phyloP scores from a whole-genome alignment of 2,797 vertebrate genomes.

The Microhierax caerulescens region DNA sequence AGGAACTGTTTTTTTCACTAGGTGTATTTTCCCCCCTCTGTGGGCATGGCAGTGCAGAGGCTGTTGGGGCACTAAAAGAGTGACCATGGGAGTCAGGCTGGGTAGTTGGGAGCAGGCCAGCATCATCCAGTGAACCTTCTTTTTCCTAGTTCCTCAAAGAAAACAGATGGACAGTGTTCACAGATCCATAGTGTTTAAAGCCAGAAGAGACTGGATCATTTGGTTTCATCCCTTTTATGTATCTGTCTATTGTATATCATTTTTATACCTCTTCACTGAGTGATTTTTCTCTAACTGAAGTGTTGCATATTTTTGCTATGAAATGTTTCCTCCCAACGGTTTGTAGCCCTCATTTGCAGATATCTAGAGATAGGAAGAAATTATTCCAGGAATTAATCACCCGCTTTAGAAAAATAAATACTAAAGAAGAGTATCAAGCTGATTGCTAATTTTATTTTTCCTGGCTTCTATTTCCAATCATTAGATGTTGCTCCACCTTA shows the following conservation, averaged over 20 bases:
- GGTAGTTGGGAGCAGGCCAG: background rate
- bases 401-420: background rate
- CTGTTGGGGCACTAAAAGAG: background rate
- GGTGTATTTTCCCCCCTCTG: background rate
- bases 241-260: background rate
- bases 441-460: conserved; percentile 64
- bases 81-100: background rate
- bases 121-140: background rate
- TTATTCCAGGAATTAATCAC: conserved; percentile 27
- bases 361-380: conserved; percentile 2
- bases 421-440: background rate
- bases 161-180: background rate
- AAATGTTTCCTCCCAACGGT: background rate
- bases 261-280: background rate
- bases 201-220: background rate
- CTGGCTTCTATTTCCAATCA: conserved; percentile 47
- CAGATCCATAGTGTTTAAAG: background rate
- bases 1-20: background rate
- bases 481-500: conserved; percentile 16
- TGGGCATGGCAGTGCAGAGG: background rate
- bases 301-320: background rate
- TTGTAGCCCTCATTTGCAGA: conserved; percentile 18
- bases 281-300: background rate
- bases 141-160: background rate
- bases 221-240: background rate